phyloP scores from a whole-genome alignment of 2,113 vertebrate species.

The Scomber japonicus region DNA sequence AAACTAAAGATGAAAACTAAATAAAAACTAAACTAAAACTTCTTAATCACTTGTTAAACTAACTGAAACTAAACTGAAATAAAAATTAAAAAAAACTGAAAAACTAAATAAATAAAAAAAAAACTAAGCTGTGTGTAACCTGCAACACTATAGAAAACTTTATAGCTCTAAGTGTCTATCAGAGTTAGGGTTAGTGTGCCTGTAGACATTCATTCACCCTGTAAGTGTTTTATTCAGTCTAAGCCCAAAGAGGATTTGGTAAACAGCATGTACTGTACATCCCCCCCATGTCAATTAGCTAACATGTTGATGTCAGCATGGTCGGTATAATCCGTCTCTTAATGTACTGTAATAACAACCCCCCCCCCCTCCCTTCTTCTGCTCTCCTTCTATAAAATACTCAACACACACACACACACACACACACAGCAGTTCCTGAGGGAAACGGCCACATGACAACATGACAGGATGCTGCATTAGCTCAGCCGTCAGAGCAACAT shows the following conservation, averaged over 20 bases:
- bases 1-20: no score
- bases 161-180: background rate
- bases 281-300: slow-evolving; percentile 59
- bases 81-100: no score
- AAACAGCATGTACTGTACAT: slow-evolving; percentile 30
- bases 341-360: slow-evolving; percentile 51
- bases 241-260: slow-evolving; percentile 66
- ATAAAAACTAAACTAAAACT: no score
- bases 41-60: no score
- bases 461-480: slow-evolving; percentile 65
- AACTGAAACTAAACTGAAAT: no score
- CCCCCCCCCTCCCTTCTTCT: background rate
- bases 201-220: slow-evolving; percentile 16
- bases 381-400: slow-evolving; percentile 14
- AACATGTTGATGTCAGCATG: slow-evolving; percentile 74
- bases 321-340: slow-evolving; percentile 67
- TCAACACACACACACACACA: slow-evolving; percentile 7
- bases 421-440: slow-evolving; percentile 40
- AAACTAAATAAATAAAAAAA: no score
- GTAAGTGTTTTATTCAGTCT: slow-evolving; percentile 52
- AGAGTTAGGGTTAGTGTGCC: background rate
- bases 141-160: no score
- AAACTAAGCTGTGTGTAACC: no score
- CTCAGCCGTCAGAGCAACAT: slow-evolving; percentile 31
- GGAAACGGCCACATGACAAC: slow-evolving; percentile 38